phyloP scores from a whole-genome alignment of 2,113 vertebrate genomes.

The Elephas maximus region DNA sequence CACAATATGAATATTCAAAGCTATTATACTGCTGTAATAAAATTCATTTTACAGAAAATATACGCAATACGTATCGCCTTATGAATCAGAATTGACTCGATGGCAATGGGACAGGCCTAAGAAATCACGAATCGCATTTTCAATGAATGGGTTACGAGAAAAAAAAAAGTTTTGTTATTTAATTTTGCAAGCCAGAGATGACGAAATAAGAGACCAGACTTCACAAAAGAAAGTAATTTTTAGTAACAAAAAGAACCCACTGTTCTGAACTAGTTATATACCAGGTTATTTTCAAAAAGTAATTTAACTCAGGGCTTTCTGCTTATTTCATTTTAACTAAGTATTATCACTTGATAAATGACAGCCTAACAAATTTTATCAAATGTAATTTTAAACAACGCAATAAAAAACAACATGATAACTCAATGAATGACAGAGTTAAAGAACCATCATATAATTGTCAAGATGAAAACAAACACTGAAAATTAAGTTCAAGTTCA shows the following conservation, averaged over 20 bases:
- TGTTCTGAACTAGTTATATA: conserved; percentile 35
- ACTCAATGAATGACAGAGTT: conserved; percentile 9
- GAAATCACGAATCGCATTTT: conserved; percentile 53
- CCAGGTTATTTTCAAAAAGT: conserved; percentile 46
- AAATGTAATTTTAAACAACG: conserved; percentile 38
- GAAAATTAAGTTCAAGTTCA: conserved; percentile 38
- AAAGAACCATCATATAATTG: conserved; percentile 18
- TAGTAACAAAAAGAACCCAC: neutral
- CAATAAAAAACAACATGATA: conserved; percentile 16
- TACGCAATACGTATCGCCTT: neutral
- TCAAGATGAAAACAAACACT: conserved; percentile 25
- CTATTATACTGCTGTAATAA: neutral
- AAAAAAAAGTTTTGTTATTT: conserved; percentile 5
- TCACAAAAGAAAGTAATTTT: conserved; percentile 48
- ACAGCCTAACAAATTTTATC: conserved; percentile 38
- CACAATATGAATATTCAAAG: conserved; percentile 35
- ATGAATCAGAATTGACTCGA: too few species aligned
- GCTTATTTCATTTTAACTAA: conserved; percentile 46
- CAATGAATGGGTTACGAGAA: neutral
- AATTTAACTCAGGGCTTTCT: neutral
- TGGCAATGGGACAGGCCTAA: neutral
- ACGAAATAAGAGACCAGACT: conserved; percentile 27
- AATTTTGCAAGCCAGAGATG: conserved; percentile 58
- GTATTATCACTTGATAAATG: conserved; percentile 7
- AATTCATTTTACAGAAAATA: conserved; percentile 54